Evolutionary conservation across 2,888 invertebrate genomes (phyloP).

Genomic region (Polia nebulosa): DNA sequence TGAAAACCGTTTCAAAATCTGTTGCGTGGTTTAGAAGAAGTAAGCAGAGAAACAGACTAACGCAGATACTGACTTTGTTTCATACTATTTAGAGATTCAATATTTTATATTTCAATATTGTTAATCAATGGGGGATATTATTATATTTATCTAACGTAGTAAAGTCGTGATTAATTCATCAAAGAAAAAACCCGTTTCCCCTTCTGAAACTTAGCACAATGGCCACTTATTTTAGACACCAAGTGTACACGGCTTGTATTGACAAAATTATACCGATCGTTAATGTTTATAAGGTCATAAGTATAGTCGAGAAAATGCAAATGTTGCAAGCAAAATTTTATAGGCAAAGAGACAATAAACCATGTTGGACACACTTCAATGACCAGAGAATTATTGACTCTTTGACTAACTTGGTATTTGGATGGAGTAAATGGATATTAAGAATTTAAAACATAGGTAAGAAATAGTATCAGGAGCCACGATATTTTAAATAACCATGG

Average conservation of each 20-base stretch:
- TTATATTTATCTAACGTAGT: not conserved
- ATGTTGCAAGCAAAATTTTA: conserved; percentile 56
- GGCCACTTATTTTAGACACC: not conserved
- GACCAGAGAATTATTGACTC: conserved; percentile 41
- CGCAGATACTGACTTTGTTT: too few relatives aligned
- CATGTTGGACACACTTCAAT: conserved; percentile 53
- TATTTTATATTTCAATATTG: too few relatives aligned
- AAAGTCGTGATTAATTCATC: not conserved
- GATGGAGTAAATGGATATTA: conserved; percentile 7
- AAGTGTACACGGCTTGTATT: conserved; percentile 55
- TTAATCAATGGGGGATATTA: too few relatives aligned
- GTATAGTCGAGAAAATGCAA: conserved; percentile 54
- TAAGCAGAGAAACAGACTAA: too few relatives aligned
- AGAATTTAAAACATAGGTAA: not conserved
- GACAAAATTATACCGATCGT: conserved; percentile 61
- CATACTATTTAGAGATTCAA: too few relatives aligned
- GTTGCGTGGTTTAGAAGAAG: too few relatives aligned
- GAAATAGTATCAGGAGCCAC: not conserved
- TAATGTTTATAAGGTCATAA: conserved; percentile 59
- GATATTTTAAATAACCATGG: too few relatives aligned
- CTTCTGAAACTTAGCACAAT: not conserved
- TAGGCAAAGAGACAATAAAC: conserved; percentile 45
- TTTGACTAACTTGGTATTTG: conserved; percentile 35
- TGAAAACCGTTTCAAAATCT: too few relatives aligned
- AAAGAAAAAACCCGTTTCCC: not conserved